Conservation (phyloP, 1,140 invertebrate genomes). For the Diachasma alloeum region DNA sequence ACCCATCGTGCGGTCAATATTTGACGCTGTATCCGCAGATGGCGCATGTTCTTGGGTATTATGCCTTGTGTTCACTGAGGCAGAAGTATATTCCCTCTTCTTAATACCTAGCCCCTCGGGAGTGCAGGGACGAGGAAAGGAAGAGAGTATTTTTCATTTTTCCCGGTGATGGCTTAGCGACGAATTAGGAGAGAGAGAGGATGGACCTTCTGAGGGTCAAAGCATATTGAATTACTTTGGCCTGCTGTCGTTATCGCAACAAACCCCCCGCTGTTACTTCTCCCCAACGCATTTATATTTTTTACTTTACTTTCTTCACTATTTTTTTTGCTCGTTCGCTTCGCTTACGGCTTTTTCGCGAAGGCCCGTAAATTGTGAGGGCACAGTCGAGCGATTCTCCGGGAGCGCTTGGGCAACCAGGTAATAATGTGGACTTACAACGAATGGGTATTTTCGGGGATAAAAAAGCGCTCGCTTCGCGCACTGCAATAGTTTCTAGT, state of each 20-base stretch:
- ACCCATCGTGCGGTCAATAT: conserved; percentile 37
- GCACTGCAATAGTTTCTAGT: background rate
- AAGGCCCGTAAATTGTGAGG: conserved; percentile 38
- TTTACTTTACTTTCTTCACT: conserved; percentile 14
- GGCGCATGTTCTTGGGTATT: conserved; percentile 10
- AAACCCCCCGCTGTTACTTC: conserved; percentile 24
- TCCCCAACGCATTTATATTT: background rate
- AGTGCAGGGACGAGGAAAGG: background rate
- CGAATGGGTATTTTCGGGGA: background rate
- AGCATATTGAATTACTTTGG: conserved; percentile 42
- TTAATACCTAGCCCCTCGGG: background rate
- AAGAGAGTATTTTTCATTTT: conserved; percentile 46
- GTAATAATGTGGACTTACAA: conserved; percentile 26
- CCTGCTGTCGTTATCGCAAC: conserved; percentile 29
- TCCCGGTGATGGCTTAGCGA: conserved; percentile 19
- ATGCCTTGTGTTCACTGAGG: background rate
- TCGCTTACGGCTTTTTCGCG: background rate
- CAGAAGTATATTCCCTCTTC: background rate
- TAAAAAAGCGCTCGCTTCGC: too few species aligned
- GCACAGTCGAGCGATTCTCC: background rate
- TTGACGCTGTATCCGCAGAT: conserved; percentile 39
- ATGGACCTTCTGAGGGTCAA: background rate
- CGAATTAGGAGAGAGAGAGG: conserved; percentile 29
- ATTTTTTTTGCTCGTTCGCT: background rate
- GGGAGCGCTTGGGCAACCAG: background rate